These are phyloP conservation scores for Dorcus parallelipipedus DNA, from an alignment of 2,888 invertebrate species.

Conservation along the genomic window DNA sequence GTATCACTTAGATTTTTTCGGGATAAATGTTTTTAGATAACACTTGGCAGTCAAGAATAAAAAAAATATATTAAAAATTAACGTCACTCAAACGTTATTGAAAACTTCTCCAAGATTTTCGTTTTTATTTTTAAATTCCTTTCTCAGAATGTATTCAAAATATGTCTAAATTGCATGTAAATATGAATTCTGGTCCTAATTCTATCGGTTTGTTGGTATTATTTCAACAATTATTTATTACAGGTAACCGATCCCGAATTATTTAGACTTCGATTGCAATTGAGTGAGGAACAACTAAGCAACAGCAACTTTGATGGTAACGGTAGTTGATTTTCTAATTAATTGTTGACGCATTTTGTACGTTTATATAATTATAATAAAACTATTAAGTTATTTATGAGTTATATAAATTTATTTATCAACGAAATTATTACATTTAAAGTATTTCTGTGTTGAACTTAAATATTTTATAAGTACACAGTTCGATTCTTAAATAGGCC, in stretches of 20 bases:
- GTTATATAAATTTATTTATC: slow-evolving; percentile 13
- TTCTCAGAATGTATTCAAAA: not conserved
- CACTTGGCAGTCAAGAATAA: too few species aligned
- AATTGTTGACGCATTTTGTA: too few species aligned
- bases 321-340: too few species aligned
- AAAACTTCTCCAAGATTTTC: not conserved
- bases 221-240: slow-evolving; percentile 3
- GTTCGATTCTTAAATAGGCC: slow-evolving; percentile 30
- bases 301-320: not conserved
- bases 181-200: not conserved
- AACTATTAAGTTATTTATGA: not conserved
- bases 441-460: slow-evolving; percentile 17
- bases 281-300: slow-evolving; percentile 18
- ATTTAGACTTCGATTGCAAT: slow-evolving; percentile 24
- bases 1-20: too few species aligned
- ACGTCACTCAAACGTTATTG: too few species aligned
- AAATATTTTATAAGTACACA: slow-evolving; percentile 24
- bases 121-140: not conserved
- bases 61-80: too few species aligned
- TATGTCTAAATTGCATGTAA: not conserved
- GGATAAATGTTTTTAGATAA: too few species aligned
- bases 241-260: slow-evolving; percentile 27
- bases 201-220: not conserved
- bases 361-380: not conserved
- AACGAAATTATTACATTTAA: slow-evolving; percentile 17